These are phyloP conservation scores for Leptinotarsa juncta DNA, from an alignment of 2,888 invertebrate genomes.

Conservation along the genomic window DNA sequence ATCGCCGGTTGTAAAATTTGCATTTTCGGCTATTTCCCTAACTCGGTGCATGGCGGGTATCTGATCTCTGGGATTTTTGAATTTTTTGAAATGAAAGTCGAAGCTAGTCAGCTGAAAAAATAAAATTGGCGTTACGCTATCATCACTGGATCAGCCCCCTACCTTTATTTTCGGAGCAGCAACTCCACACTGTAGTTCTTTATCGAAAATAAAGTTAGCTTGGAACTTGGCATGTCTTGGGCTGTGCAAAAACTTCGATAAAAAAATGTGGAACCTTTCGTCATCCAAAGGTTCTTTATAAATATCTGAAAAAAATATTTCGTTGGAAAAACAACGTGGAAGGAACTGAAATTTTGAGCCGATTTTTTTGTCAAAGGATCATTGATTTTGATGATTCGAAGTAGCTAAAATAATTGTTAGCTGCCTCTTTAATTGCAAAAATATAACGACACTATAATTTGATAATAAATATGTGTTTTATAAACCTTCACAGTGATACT, in stretches of 20 bases:
- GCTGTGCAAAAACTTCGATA: conserved; percentile 79
- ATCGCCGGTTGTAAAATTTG: conserved; percentile 72
- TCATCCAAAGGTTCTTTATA: conserved; percentile 66
- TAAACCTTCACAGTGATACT: too few species aligned
- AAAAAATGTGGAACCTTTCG: conserved; percentile 71
- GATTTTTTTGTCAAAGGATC: not conserved
- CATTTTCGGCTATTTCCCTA: conserved; percentile 69
- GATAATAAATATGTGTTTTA: too few species aligned
- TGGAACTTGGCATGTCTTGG: conserved; percentile 77
- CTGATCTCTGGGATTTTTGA: conserved; percentile 74
- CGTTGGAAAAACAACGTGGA: not conserved
- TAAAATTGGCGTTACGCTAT: conserved; percentile 16
- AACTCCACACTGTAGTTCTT: conserved; percentile 73
- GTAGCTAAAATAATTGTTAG: too few species aligned
- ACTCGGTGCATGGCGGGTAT: conserved; percentile 80
- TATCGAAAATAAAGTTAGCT: conserved; percentile 74
- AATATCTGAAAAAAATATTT: conserved; percentile 64
- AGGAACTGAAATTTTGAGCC: too few species aligned
- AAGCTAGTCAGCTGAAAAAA: conserved; percentile 70
- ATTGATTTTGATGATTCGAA: too few species aligned
- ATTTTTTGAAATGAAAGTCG: conserved; percentile 73
- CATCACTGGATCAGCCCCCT: conserved; percentile 33
- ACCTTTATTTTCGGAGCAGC: conserved; percentile 71
- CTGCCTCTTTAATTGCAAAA: not conserved
- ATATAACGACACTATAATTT: not conserved